These are phyloP conservation scores for Drosophila biarmipes DNA, from an alignment of 1,140 invertebrate species.

Conservation along the genomic window DNA sequence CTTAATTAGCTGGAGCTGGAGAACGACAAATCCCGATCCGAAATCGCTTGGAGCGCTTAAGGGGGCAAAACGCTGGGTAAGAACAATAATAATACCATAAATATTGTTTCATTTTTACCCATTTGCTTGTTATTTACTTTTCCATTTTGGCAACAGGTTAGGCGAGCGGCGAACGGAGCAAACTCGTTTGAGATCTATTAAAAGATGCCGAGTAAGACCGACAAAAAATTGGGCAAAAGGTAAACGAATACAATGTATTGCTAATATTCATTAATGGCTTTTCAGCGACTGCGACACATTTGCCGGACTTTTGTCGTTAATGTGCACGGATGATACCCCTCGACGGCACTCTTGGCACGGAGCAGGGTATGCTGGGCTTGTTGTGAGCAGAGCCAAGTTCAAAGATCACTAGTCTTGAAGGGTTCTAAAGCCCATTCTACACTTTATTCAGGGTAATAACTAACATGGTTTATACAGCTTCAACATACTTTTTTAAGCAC, in stretches of 20 bases:
- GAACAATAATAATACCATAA: constrained; percentile 54
- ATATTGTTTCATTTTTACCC: constrained; percentile 30
- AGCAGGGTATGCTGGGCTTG: too few relatives aligned
- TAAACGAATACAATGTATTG: constrained; percentile 44
- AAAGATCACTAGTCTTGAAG: too few relatives aligned
- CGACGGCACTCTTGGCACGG: not conserved
- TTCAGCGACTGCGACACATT: constrained; percentile 41
- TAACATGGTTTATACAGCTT: too few relatives aligned
- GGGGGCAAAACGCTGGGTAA: constrained; percentile 2
- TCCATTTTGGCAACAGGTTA: constrained; percentile 63
- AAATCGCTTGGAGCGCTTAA: not conserved
- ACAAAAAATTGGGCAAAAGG: constrained; percentile 15
- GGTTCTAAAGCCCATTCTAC: too few relatives aligned
- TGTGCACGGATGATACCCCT: constrained; percentile 17
- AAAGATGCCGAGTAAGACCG: constrained; percentile 37
- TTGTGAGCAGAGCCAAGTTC: not conserved
- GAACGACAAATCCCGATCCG: constrained; percentile 28
- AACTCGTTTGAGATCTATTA: constrained; percentile 50
- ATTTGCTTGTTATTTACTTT: constrained; percentile 33
- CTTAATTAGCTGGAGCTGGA: constrained; percentile 36
- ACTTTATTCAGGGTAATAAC: too few relatives aligned
- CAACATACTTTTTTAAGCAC: too few relatives aligned
- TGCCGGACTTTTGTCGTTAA: constrained; percentile 23
- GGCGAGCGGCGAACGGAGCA: constrained; percentile 18
- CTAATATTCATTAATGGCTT: constrained; percentile 75